A percentile compares a stretch with the other conserved stretches of the same genome.
phyloP scores from a whole-genome alignment of 2,888 invertebrate genomes.

The Drosophila tripunctata region DNA sequence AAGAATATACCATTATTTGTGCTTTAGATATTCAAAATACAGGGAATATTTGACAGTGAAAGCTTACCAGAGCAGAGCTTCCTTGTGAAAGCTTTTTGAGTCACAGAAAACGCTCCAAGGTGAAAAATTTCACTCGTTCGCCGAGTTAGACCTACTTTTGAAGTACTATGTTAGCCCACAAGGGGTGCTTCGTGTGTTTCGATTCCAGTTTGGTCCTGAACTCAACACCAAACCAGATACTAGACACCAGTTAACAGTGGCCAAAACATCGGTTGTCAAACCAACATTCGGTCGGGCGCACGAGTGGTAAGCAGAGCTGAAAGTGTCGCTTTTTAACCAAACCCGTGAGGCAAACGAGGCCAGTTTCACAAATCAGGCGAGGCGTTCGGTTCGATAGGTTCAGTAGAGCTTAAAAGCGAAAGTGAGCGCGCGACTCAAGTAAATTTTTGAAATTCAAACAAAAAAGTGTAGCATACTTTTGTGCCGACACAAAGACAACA shows the following conservation, averaged over 20 bases:
- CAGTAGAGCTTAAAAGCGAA: slow-evolving; percentile 60
- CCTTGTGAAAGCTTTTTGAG: slow-evolving; percentile 17
- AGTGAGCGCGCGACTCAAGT: slow-evolving; percentile 68
- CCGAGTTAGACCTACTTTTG: slow-evolving; percentile 44
- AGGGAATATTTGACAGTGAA: slow-evolving; percentile 19
- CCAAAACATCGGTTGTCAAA: slow-evolving; percentile 43
- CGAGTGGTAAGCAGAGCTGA: slow-evolving; percentile 40
- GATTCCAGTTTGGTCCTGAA: slow-evolving; percentile 28
- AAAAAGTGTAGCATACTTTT: slow-evolving; percentile 58
- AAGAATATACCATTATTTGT: slow-evolving; percentile 1
- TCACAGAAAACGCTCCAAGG: slow-evolving; percentile 6
- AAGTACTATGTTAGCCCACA: slow-evolving; percentile 3
- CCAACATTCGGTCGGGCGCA: slow-evolving; percentile 26
- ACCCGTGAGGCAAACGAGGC: slow-evolving; percentile 68
- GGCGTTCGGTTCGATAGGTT: slow-evolving; percentile 80
- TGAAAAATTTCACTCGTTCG: background rate
- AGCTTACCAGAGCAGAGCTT: too few species aligned
- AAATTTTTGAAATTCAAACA: slow-evolving; percentile 53
- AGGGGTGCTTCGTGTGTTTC: slow-evolving; percentile 25
- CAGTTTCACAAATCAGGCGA: slow-evolving; percentile 80
- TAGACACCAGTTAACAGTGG: slow-evolving; percentile 61
- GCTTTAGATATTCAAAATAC: slow-evolving; percentile 20
- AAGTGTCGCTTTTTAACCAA: slow-evolving; percentile 64
- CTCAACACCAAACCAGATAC: too few species aligned
- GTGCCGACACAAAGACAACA: slow-evolving; percentile 23